Percentiles rank a stretch among this genome's conserved stretches.
phyloP scores from a whole-genome alignment of 64 coral and sea anemone genomes.

The Pocillopora damicornis region DNA sequence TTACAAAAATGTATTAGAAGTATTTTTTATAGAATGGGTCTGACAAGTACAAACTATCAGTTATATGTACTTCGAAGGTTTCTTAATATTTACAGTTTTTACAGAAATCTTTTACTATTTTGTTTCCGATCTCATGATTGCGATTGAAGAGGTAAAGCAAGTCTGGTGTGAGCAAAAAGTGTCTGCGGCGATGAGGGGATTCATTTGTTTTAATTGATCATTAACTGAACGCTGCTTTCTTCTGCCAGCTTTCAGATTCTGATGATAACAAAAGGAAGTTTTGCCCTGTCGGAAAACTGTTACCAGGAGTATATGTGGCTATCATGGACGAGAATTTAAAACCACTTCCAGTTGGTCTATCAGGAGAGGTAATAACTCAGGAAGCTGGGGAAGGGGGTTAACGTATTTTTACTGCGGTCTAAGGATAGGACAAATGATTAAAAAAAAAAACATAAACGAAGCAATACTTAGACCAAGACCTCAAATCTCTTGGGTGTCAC shows the following conservation, averaged over 20 bases:
- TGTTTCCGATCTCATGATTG: not conserved
- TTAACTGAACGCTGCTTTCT: not conserved
- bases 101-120: too few relatives aligned
- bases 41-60: too few relatives aligned
- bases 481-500: too few relatives aligned
- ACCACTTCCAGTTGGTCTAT: constrained; percentile 72
- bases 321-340: constrained; percentile 87
- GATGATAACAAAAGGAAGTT: constrained; percentile 80
- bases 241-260: constrained; percentile 64
- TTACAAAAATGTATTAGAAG: too few relatives aligned
- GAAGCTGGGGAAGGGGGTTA: too few relatives aligned
- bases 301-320: constrained; percentile 69
- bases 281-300: constrained; percentile 80
- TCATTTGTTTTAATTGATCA: not conserved
- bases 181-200: not conserved
- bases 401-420: not conserved
- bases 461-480: too few relatives aligned
- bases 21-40: too few relatives aligned
- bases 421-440: not conserved
- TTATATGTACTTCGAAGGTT: too few relatives aligned
- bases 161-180: not conserved
- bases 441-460: too few relatives aligned
- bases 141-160: not conserved
- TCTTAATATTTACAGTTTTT: too few relatives aligned
- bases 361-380: constrained; percentile 64